Percentiles rank a stretch among this genome's conserved stretches.
These are phyloP conservation scores for Callimorpha dominula DNA, from an alignment of 2,888 invertebrate genomes.

Conservation along the genomic window DNA sequence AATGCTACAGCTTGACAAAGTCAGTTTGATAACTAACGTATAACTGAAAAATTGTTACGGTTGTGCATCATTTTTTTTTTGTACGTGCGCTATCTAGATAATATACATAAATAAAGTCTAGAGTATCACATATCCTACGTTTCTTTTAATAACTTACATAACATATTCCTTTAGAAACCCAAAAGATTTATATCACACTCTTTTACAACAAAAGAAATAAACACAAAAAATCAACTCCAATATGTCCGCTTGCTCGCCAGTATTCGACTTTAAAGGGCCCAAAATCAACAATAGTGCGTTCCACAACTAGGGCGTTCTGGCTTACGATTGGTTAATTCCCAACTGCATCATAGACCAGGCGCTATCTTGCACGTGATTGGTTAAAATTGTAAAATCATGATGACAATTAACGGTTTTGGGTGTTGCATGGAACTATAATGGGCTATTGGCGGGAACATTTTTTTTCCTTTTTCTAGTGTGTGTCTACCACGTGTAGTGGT, in stretches of 20 bases:
- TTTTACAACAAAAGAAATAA: not conserved
- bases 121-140: no score
- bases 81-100: no score
- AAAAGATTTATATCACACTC: not conserved
- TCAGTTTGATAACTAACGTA: no score
- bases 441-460: slow-evolving; percentile 24
- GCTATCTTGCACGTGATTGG: slow-evolving; percentile 34
- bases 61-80: no score
- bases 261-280: slow-evolving; percentile 39
- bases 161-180: not conserved
- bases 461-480: slow-evolving; percentile 14
- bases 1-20: no score
- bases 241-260: slow-evolving; percentile 42
- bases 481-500: not conserved
- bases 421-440: slow-evolving; percentile 8
- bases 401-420: slow-evolving; percentile 29
- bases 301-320: slow-evolving; percentile 33
- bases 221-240: not conserved
- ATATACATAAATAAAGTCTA: no score
- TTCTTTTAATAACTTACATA: not conserved
- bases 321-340: slow-evolving; percentile 40
- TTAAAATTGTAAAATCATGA: slow-evolving; percentile 26
- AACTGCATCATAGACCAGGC: slow-evolving; percentile 42
- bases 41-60: no score
- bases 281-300: slow-evolving; percentile 43